A percentile compares a stretch with the other conserved stretches of the same genome.
phyloP scores from a whole-genome alignment of 2,888 invertebrate species.

The Agriotes lineatus region DNA sequence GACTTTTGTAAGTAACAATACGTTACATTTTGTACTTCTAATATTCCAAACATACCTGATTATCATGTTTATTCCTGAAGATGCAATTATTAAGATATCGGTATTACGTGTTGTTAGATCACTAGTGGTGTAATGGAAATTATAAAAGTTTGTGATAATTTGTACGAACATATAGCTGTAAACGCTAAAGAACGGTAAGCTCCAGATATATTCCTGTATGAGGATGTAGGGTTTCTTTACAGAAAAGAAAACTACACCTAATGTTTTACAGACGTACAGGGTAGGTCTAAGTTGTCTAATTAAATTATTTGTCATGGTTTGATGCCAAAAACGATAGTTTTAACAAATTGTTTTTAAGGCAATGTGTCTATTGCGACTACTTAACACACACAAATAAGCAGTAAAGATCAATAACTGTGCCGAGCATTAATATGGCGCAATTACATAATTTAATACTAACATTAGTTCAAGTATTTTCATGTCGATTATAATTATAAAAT shows the following conservation, averaged over 20 bases:
- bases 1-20: neutral
- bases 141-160: neutral
- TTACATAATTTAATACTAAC: too few species aligned
- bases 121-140: neutral
- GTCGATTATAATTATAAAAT: too few species aligned
- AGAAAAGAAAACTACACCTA: conserved; percentile 20
- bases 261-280: conserved; percentile 3
- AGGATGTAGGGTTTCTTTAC: neutral
- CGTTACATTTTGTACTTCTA: too few species aligned
- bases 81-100: neutral
- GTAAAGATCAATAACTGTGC: too few species aligned
- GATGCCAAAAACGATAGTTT: too few species aligned
- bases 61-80: neutral
- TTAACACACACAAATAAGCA: too few species aligned
- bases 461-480: too few species aligned
- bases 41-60: neutral
- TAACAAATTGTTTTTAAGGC: too few species aligned
- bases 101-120: neutral
- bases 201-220: neutral
- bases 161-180: neutral
- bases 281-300: conserved; percentile 1
- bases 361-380: too few species aligned
- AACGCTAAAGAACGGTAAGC: neutral
- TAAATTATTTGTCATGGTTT: conserved; percentile 14
- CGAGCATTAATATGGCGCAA: too few species aligned